These are phyloP conservation scores for Amphipoea lucens DNA, from an alignment of 2,888 invertebrate genomes.

Conservation along the genomic window DNA sequence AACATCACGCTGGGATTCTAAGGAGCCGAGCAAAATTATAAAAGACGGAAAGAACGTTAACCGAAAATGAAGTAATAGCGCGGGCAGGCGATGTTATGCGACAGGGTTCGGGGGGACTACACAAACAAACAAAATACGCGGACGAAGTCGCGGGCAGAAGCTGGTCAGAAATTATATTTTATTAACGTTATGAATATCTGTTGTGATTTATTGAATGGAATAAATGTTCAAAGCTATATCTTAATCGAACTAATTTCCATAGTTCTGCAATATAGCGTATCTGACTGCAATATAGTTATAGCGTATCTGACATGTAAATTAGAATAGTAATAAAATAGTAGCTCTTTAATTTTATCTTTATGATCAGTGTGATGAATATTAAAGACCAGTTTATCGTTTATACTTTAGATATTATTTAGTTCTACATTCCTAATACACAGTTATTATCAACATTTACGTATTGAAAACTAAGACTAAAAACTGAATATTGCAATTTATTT, in stretches of 20 bases:
- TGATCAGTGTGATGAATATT: neutral
- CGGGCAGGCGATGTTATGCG: no score
- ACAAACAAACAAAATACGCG: no score
- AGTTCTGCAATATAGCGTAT: neutral
- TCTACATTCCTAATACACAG: no score
- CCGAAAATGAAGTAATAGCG: no score
- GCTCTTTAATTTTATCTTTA: neutral
- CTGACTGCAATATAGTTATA: no score
- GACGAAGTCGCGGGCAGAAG: no score
- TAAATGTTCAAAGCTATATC: constrained; percentile 10
- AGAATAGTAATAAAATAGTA: neutral
- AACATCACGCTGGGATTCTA: no score
- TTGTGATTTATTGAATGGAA: constrained; percentile 1
- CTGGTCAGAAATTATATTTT: neutral
- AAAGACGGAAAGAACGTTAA: no score
- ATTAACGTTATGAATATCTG: neutral
- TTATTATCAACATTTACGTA: no score
- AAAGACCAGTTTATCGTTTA: neutral
- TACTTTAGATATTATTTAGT: neutral
- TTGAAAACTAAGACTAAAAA: no score
- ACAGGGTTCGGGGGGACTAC: no score
- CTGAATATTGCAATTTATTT: neutral
- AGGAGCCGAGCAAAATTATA: no score
- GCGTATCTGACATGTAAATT: neutral
- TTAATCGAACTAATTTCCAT: neutral